Base-by-base conservation (phyloP, 2,888 invertebrate genomes). In the Aradus depressus region DNA sequence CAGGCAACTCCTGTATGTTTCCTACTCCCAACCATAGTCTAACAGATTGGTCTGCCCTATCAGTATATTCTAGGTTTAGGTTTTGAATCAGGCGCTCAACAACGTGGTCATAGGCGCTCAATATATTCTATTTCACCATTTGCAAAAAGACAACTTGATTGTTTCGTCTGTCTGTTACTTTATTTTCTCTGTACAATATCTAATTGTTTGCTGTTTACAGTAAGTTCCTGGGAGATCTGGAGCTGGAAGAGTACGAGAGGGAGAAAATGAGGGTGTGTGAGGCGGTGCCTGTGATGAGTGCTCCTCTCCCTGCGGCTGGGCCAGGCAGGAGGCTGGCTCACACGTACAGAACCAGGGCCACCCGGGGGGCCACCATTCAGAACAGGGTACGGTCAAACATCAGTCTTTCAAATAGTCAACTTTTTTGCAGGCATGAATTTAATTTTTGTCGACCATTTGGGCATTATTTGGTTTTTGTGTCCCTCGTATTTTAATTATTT, bases 231-330 rank as follows among this genome's bases (percentile, higher is more conserved):
- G 72, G 75, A 28, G 67, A 74, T 52, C 68, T 72, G 60, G 88
- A 87, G 64, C 70, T 79, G 64, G 70, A 74, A 45, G 75, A 75
- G 67, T 88, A 84, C 68, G 75, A 79, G 44, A 77, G 80, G 45
- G 88, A 88, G 70, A 81, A 85, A 77, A 74, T 81, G 8, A 78
- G 82, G 31, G 75, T 84, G 1, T 84, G 86, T 1, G 75, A 84
- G 56, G 78, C 81, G 76, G 77, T 79, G 55, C 76, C 72, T 58
- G 79, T 78, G 25, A 72, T 74, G 55, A 76, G 72, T 58, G 72
- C 74, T 18, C 67, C 71, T 50, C 60, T 60, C 21, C 70, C 68
- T 23, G 67, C 52, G 16, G 55, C 48, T 42, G 60, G 56, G 54
- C 50, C 58, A 50, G 51, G 58, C 51, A 64, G 62, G 25, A 66